Evolutionary conservation across 2,113 vertebrate genomes (phyloP), one percentile per base, ranked within the genome.

Genomic region (Vulpes lagopus): DNA sequence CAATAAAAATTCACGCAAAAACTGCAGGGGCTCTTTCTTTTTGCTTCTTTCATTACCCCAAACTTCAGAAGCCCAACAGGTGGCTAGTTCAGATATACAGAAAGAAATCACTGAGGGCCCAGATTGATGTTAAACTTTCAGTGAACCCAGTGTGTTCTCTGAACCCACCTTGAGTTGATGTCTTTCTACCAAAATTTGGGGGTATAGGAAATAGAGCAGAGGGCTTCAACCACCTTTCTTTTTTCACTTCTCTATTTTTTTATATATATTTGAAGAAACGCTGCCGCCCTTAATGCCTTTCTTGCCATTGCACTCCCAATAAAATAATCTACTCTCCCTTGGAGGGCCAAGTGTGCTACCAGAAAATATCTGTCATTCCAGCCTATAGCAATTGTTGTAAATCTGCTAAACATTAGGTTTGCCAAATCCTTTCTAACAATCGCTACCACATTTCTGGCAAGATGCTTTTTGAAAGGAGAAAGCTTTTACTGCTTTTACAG

Each of bases 1-100:
- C 27, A 51, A 91, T 78, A 94, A 84, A 83, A 95, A 81, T 67
- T 7, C 27, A 91, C 76, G 71, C 59, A 92, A 94, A 93, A 93
- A 22, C 55, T 78, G 2, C 17, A 78, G 19, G 23, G 11, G 0
- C 6, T 49, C 30, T 60, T 71, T 84, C 12, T 89, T 65, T 57
- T 64, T 82, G 22, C 38, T 94, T 86, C n/a, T 89, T 89, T 86
- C 80, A 82, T 67, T 59, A 91, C 43, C 3, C 16, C 57, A 71
- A 80, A 95, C 73, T 89, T 96, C 49, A 69, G 71, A 84, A 97
- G 32, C 53, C 64, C 69, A 92, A 55, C 30, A 94, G 62, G 65
- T 49, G 16, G 19, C 49, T 35, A 59, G 17, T 81, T 90, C 32
- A 97, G 94, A 92, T 73, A 71, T 60, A 87, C 2, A 96, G 43